Base-by-base conservation (phyloP, 1,140 invertebrate genomes). In the Homalodisca vitripennis region DNA sequence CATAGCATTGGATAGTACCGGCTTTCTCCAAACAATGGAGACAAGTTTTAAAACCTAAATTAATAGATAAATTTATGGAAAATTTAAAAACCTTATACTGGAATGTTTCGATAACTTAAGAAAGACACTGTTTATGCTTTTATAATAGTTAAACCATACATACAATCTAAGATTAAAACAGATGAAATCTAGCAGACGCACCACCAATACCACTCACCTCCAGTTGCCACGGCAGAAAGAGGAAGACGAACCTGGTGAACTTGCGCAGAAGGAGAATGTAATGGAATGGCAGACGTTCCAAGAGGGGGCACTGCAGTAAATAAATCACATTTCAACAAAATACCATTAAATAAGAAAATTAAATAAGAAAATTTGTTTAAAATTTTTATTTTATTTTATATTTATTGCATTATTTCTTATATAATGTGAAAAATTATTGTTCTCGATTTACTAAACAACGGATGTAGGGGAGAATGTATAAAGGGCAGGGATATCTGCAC, bases 201-300 rank as follows among this genome's bases (percentile, higher is more conserved):
- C 73, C 78, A 71, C 72, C 72, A 78, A 78, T 73, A 78, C 78
- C 79, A 83, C 82, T 84, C 82, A 84, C 82, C 83, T 84, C 79
- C 75, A 81, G 79, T 79, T 80, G 80, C 82, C 78, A 83, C 81
- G 79, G 80, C 80, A 83, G 82, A 84, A 84, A 84, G 82, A 83
- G 81, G 80, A 78, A 78, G 79, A 76, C 67, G 75, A 69, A 77
- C 69, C 70, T 60, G 76, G 74, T 73, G 77, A 77, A 79, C 80
- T 80, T 82, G 81, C 82, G 82, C 80, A 79, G 64, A 27, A 71
- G 31, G 31, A 60, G 62, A 46, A 62, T 66, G 68, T 27, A 24
- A 62, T 29, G 27, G 41, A 68, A 62, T 64, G 10, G 55, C 62
- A 17, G 34, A 63, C 34, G 22, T 63, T 69, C 68, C 68, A 63